Conservation (phyloP, 2,113 vertebrate species). For the Nothoprocta pentlandii region DNA sequence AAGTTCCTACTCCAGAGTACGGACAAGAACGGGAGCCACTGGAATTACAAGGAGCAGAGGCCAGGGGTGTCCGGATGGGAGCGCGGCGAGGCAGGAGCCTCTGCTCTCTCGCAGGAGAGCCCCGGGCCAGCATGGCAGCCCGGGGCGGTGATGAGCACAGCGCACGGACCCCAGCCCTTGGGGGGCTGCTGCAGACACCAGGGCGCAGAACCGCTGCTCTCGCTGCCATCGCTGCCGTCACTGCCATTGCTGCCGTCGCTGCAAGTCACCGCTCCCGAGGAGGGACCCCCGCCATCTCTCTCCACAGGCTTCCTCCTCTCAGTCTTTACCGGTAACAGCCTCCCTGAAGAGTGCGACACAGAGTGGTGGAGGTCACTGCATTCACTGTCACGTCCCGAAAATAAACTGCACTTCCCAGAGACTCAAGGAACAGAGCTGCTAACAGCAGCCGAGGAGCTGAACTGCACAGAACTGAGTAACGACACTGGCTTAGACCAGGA, state of each 20-base stretch:
- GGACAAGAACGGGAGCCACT: background rate
- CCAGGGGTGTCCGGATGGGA: background rate
- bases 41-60: conserved; percentile 35
- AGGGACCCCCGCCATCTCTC: accelerated
- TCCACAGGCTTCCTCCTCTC: background rate
- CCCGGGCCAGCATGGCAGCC: background rate
- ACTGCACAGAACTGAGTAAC: background rate
- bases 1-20: background rate
- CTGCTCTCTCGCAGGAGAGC: background rate
- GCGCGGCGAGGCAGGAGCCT: background rate
- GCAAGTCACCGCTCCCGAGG: accelerated
- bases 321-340: accelerated
- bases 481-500: accelerated
- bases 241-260: background rate
- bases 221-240: background rate
- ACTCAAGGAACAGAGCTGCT: background rate
- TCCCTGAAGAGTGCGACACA: accelerated
- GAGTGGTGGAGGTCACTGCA: background rate
- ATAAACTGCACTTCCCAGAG: background rate
- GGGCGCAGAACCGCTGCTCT: background rate
- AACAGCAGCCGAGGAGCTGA: background rate
- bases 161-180: accelerated
- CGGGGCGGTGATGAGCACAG: accelerated
- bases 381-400: background rate
- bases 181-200: conserved; percentile 33